Base-by-base conservation (phyloP, 2,797 vertebrate species). In the Halcyon leucocephala region DNA sequence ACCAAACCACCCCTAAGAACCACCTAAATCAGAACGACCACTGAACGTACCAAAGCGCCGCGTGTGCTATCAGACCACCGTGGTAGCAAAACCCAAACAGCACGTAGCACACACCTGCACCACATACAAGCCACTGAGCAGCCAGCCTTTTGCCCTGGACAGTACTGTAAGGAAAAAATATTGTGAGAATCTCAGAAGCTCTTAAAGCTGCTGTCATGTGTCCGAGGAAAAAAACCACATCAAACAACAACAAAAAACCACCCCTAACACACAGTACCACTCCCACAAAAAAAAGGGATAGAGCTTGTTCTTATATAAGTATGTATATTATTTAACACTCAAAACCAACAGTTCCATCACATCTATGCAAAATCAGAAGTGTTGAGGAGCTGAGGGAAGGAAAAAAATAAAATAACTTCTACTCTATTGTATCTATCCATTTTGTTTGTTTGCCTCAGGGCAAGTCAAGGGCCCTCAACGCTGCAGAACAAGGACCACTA, bases 281-380 rank as follows among this genome's bases (percentile, higher is more conserved):
- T 95, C 94, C 93, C 86, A 84, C 88, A 89, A 92, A 94, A 87
- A 73, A 72, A 20, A 72, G 22, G 41, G 52, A 92, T 72, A 67
- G 74, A 92, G 93, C 74, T 84, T 49, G 66, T 82, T 92, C 90
- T 97, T 97, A 95, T 61, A 3, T 97, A 97, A 97, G 86, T 87
- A 95, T 96, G 93, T 95, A 96, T 95, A 96, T 96, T 93, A 95
- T 95, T 96, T 94, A 96, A 93, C 94, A 94, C 91, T 88, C 33
- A 6, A 95, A 93, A 94, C 19, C 94, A 97, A 95, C 94, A 89
- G 90, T 26, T 95, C 57, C 86, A 85, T 90, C 94, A 72, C 83
- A 74, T 87, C 67, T 22, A 82, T 54, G 90, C 57, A 67, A 87
- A 95, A 84, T 28, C 48, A 96, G 80, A 82, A 67, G 16, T 4